Conservation (phyloP, 2,113 vertebrate genomes). For the Orcinus orca region DNA sequence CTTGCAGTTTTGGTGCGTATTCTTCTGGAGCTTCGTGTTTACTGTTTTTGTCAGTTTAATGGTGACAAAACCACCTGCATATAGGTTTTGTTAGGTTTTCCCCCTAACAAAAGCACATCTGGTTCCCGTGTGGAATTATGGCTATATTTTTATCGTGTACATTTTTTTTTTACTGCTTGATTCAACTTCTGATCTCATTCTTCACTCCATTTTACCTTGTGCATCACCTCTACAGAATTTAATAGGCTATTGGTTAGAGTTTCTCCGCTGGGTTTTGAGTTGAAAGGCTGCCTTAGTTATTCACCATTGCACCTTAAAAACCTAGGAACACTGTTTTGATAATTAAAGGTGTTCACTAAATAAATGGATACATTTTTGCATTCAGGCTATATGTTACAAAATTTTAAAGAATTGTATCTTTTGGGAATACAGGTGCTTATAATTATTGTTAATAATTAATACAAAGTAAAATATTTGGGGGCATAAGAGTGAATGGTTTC, state of each 20-base stretch:
- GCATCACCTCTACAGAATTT: background rate
- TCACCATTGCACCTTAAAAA: constrained; percentile 8
- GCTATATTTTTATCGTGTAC: background rate
- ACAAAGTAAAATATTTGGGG: background rate
- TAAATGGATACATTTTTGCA: constrained; percentile 6
- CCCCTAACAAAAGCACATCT: background rate
- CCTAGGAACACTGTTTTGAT: background rate
- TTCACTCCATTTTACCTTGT: background rate
- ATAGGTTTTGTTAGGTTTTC: background rate
- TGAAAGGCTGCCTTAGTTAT: background rate
- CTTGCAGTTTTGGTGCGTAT: background rate
- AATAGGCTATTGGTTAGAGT: background rate
- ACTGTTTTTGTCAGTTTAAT: background rate
- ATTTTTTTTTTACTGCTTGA: background rate
- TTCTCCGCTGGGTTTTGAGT: background rate
- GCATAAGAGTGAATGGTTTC: background rate
- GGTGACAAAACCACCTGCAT: background rate
- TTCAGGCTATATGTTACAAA: background rate
- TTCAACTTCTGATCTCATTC: background rate
- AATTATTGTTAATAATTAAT: background rate
- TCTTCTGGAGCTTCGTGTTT: background rate
- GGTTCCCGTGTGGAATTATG: background rate
- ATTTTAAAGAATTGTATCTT: background rate
- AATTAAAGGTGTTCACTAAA: background rate
- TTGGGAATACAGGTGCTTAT: background rate